Evolutionary conservation across 2,888 invertebrate genomes (phyloP), one percentile per base, ranked within the genome.

Genomic region (Drosophila algonquin): DNA sequence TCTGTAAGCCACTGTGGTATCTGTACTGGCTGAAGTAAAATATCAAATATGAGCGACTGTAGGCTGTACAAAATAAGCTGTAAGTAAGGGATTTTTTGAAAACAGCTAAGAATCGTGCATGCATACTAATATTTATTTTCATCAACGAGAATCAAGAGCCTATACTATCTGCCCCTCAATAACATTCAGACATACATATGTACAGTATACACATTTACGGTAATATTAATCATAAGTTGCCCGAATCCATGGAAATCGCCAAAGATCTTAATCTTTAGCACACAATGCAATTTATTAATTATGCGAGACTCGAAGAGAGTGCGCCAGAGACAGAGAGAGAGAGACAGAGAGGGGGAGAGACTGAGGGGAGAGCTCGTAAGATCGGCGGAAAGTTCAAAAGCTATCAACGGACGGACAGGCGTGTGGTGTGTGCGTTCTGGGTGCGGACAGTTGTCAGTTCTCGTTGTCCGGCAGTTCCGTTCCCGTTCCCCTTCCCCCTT

Each of bases 211-310:
- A 40, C 1, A 40, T 40, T 6, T 14, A 40, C 40, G 2, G 14
- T 40, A 40, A 40, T 7, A 40, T 40, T 40, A 40, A 40, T 40
- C 40, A 40, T 40, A 40, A n/a, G 12, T 35, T 35, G 35, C 35
- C 35, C 35, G 7, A n/a, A 40, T n/a, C 40, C 67, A 57, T 24
- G 30, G 57, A 40, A 50, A 72, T 85, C 60, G 47, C 61, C 46
- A 63, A 69, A 69, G 73, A 72, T 74, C 77, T 72, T 14, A n/a
- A 40, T 60, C 59, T 52, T 61, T 74, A 76, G 70, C 74, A 72
- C 79, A 65, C 70, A 55, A 78, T 80, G 76, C 88, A 87, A 87
- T 87, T 85, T 84, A 87, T 86, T 86, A 87, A 86, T 87, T 86
- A 86, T 86, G 86, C 83, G 83, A 81, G 84, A 79, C 86, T 85